Conservation (phyloP, 2,888 invertebrate genomes). For the Andrena hattorfiana region DNA sequence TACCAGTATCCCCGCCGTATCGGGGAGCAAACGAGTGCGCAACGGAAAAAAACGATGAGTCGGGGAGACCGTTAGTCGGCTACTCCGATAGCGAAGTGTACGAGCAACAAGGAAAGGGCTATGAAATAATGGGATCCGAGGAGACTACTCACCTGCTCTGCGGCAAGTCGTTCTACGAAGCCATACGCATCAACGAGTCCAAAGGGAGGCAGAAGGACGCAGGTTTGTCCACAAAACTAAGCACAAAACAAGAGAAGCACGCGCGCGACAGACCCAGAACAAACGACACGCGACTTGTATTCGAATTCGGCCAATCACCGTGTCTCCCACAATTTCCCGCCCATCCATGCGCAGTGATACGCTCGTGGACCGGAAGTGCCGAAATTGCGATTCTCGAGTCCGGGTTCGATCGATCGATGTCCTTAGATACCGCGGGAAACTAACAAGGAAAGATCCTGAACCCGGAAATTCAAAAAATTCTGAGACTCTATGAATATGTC, state of each 20-base stretch:
- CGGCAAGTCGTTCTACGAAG: conserved; percentile 43
- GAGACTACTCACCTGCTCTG: conserved; percentile 71
- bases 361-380: background rate
- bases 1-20: background rate
- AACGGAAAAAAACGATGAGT: conserved; percentile 9
- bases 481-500: no score
- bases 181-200: conserved; percentile 48
- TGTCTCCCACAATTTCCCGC: background rate
- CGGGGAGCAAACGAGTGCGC: background rate
- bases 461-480: no score
- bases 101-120: background rate
- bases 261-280: background rate
- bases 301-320: conserved; percentile 38
- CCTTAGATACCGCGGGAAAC: background rate
- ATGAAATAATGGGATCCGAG: conserved; percentile 64
- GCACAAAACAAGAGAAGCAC: background rate
- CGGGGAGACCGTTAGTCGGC: conserved; percentile 14
- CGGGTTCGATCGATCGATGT: background rate
- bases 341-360: background rate
- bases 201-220: conserved; percentile 25
- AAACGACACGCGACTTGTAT: background rate
- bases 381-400: background rate
- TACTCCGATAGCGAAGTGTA: background rate
- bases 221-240: conserved; percentile 28
- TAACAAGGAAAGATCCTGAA: no score